phyloP scores from a whole-genome alignment of 2,888 invertebrate species.

The Apotomis capreana region DNA sequence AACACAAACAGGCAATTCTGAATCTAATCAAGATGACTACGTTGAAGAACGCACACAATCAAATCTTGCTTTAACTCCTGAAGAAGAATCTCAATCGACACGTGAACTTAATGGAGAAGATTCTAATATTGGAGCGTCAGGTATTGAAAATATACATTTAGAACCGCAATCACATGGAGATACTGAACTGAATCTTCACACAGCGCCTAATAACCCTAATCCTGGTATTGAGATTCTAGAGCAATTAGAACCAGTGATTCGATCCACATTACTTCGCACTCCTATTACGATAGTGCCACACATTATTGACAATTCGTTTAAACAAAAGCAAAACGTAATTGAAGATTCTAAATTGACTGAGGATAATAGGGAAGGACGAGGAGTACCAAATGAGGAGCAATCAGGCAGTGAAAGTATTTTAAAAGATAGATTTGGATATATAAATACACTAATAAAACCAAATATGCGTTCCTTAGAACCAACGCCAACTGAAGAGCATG shows the following conservation, averaged over 20 bases:
- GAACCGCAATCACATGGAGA: constrained; percentile 4
- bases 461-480: too few species aligned
- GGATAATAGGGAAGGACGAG: too few species aligned
- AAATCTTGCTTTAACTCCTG: not conserved
- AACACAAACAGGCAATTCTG: not conserved
- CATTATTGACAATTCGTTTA: too few species aligned
- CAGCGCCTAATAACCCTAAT: not conserved
- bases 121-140: not conserved
- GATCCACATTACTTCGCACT: not conserved
- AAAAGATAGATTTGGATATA: not conserved
- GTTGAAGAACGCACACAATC: not conserved
- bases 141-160: not conserved
- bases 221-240: not conserved
- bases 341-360: not conserved
- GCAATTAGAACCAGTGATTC: not conserved
- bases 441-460: not conserved
- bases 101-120: not conserved
- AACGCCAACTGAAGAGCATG: too few species aligned
- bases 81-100: not conserved
- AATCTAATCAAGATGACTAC: not conserved
- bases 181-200: constrained; percentile 5
- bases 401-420: not conserved
- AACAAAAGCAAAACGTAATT: not conserved
- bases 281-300: constrained; percentile 1
- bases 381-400: not conserved